A percentile compares a stretch with the other conserved stretches of the same genome.
Conservation (phyloP, 2,113 vertebrate species). For the Narcine bancroftii region DNA sequence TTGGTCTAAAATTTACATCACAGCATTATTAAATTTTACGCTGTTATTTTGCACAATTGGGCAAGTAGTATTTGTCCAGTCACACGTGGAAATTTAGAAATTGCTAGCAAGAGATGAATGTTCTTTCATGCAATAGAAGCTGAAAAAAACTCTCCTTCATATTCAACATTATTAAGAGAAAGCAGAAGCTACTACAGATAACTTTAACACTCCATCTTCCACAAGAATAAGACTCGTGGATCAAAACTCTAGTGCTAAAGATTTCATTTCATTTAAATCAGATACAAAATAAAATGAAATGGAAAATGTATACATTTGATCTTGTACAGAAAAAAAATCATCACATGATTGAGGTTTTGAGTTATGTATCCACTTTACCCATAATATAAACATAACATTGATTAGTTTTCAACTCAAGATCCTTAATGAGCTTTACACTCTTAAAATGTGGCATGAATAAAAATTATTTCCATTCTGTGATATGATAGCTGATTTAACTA, state of each 20-base stretch:
- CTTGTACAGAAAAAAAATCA: background rate
- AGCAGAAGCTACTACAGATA: background rate
- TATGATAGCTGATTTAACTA: background rate
- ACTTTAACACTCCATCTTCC: background rate
- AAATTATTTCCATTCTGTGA: background rate
- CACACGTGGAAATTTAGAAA: background rate
- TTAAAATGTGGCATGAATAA: background rate
- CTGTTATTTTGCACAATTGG: background rate
- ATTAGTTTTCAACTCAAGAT: background rate
- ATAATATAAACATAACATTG: background rate
- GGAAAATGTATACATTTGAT: background rate
- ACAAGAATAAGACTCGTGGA: background rate
- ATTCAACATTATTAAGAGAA: background rate
- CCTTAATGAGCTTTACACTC: background rate
- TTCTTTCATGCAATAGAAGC: background rate
- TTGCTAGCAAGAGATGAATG: background rate
- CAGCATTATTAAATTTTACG: background rate
- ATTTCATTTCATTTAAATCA: constrained; percentile 2
- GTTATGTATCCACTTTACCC: background rate
- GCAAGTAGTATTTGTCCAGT: background rate
- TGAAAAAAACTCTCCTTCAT: background rate
- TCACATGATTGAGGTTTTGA: background rate
- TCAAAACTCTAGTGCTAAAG: background rate
- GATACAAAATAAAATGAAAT: background rate
- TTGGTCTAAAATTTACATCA: background rate